These are phyloP conservation scores for Panthera tigris DNA, from an alignment of 2,113 vertebrate genomes.

Conservation along the genomic window DNA sequence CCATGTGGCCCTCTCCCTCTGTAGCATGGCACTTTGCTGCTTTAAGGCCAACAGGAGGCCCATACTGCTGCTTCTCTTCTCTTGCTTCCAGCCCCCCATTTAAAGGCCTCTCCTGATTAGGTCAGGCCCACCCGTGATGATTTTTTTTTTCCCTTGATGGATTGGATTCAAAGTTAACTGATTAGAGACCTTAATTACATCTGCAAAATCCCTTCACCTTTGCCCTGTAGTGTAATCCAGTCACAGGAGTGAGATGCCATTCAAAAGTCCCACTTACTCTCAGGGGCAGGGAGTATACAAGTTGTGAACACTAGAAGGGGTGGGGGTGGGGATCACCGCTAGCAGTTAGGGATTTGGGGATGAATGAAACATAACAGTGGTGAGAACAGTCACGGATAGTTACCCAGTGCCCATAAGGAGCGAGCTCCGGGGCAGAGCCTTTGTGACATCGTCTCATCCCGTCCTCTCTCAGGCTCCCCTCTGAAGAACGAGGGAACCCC, in stretches of 20 bases:
- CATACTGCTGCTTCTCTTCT: not conserved
- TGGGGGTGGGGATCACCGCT: too few relatives aligned
- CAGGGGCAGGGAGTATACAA: not conserved
- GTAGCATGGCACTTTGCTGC: not conserved
- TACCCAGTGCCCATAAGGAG: rapidly evolving
- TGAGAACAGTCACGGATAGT: rapidly evolving
- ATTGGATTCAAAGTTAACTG: not conserved
- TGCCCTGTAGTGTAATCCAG: not conserved
- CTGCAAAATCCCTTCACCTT: not conserved
- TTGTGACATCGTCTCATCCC: too few relatives aligned
- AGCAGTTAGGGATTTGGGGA: not conserved
- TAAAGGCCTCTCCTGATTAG: not conserved
- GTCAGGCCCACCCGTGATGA: not conserved
- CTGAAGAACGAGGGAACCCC: not conserved
- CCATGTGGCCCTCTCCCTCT: not conserved
- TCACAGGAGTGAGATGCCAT: not conserved
- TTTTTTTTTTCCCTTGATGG: not conserved
- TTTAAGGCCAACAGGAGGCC: not conserved
- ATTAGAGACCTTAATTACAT: not conserved
- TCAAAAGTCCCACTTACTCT: not conserved
- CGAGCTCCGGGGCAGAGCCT: too few relatives aligned
- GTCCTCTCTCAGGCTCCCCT: not conserved
- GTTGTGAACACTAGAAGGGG: not conserved
- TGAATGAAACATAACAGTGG: rapidly evolving
- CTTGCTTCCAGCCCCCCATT: not conserved